phyloP scores from a whole-genome alignment of 2,113 vertebrate genomes.

The Megaptera novaeangliae region DNA sequence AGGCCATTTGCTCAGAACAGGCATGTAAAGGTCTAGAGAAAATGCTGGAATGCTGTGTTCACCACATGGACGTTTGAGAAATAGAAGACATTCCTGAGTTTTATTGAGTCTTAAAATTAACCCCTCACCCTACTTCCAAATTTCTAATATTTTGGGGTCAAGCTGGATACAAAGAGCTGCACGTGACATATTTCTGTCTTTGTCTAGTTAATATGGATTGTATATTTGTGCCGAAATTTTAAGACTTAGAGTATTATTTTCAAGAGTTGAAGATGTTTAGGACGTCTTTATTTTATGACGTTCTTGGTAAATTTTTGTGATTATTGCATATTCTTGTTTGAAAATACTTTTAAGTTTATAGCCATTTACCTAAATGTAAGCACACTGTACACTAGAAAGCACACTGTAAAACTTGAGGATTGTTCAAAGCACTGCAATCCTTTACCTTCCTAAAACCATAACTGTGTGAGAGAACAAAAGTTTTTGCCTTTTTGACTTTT shows the following conservation, averaged over 20 bases:
- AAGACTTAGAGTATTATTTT: background rate
- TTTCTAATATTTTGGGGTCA: background rate
- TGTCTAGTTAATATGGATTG: background rate
- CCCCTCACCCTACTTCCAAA: background rate
- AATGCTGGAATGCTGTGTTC: background rate
- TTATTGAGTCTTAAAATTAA: background rate
- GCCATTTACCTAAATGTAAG: background rate
- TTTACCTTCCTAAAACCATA: background rate
- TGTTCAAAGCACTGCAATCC: background rate
- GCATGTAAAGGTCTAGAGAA: background rate
- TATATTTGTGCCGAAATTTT: background rate
- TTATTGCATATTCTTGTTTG: background rate
- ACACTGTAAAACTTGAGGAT: rapidly evolving
- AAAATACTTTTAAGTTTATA: background rate
- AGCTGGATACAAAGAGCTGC: background rate
- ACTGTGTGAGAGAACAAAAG: background rate
- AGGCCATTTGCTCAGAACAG: background rate
- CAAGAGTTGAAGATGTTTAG: background rate
- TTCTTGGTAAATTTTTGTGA: background rate
- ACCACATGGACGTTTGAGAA: background rate
- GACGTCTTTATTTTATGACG: background rate
- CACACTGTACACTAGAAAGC: background rate
- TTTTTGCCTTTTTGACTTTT: background rate
- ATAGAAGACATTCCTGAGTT: background rate
- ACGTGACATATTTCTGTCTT: background rate